Percentiles rank a stretch among this genome's conserved stretches.
These are phyloP conservation scores for Ptilorrhoa leucosticta DNA, from an alignment of 2,113 vertebrate species.

Conservation along the genomic window DNA sequence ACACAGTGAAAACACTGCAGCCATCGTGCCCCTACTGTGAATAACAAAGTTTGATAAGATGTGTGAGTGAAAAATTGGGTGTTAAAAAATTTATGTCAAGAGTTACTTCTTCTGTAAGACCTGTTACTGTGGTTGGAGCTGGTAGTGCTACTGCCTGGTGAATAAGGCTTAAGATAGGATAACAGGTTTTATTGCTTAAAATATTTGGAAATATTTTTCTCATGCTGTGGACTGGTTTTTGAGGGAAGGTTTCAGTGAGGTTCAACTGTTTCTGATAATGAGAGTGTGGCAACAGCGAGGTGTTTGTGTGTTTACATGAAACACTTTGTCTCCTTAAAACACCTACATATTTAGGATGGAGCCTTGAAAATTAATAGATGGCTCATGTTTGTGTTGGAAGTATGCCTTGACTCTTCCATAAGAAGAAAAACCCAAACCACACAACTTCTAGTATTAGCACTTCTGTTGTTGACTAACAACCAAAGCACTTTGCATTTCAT, in stretches of 20 bases:
- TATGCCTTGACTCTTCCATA: background rate
- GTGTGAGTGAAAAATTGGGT: background rate
- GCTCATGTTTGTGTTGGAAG: background rate
- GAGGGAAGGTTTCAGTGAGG: background rate
- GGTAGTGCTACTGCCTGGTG: background rate
- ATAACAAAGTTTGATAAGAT: background rate
- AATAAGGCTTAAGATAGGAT: background rate
- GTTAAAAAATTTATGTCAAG: background rate
- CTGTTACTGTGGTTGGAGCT: background rate
- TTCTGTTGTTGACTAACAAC: background rate
- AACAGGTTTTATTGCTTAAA: background rate
- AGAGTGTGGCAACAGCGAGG: background rate
- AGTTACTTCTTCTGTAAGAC: background rate
- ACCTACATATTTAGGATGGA: background rate
- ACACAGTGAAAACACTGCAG: background rate
- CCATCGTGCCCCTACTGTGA: background rate
- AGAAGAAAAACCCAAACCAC: background rate
- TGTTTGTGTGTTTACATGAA: background rate
- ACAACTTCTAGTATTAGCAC: background rate
- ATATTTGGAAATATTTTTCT: background rate
- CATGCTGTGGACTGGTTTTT: background rate
- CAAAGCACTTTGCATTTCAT: background rate
- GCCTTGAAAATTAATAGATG: background rate
- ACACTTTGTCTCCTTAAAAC: background rate
- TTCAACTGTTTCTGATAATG: background rate